A percentile compares a stretch with the other conserved stretches of the same genome.
Evolutionary conservation across 1,140 invertebrate species (phyloP).

Genomic region (Drosophila paulistorum): DNA sequence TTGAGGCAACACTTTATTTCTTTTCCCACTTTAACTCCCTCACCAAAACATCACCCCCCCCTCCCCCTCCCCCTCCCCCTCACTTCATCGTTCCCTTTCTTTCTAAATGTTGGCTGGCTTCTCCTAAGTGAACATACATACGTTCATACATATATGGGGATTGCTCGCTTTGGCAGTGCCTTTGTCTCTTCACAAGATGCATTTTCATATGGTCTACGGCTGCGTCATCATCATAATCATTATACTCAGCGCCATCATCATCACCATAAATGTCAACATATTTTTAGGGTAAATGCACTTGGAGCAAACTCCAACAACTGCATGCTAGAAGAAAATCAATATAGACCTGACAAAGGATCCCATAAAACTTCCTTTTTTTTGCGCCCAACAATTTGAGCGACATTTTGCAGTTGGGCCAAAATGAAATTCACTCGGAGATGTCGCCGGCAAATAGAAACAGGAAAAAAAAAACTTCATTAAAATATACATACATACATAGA

Average conservation of each 20-base stretch:
- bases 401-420: constrained; percentile 34
- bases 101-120: constrained; percentile 1
- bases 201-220: constrained; percentile 5
- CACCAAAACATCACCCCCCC: not conserved
- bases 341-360: constrained; percentile 55
- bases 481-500: not conserved
- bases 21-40: constrained; percentile 35
- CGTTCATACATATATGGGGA: constrained; percentile 17
- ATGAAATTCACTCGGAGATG: constrained; percentile 38
- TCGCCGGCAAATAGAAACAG: not conserved
- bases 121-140: constrained; percentile 27
- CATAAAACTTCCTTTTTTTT: constrained; percentile 10
- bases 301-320: constrained; percentile 37
- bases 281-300: constrained; percentile 66
- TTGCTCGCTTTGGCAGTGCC: constrained; percentile 50
- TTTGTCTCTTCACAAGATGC: constrained; percentile 5
- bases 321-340: constrained; percentile 46
- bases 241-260: constrained; percentile 22
- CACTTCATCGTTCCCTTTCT: not conserved
- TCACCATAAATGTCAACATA: constrained; percentile 47
- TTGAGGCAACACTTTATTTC: constrained; percentile 67
- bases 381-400: not conserved
- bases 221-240: constrained; percentile 22
- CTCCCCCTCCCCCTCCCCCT: not conserved
- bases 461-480: not conserved